These are phyloP conservation scores for Acronicta alni DNA, from an alignment of 2,888 invertebrate genomes.

Conservation along the genomic window DNA sequence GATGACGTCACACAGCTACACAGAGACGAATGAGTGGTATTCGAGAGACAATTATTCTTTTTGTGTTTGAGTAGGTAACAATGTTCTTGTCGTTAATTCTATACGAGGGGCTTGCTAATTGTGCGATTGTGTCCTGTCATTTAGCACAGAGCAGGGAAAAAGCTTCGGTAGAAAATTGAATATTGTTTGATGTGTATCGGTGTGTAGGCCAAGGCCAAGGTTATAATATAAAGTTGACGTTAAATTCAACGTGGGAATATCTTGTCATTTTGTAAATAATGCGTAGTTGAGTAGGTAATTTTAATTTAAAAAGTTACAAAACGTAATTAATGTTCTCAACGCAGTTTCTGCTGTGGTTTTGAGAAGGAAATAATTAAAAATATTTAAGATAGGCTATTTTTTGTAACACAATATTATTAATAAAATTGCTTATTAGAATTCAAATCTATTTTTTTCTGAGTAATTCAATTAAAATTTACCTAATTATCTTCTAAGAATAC, in stretches of 20 bases:
- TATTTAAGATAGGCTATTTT: no score
- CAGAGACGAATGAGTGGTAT: conserved; percentile 34
- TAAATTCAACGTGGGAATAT: conserved; percentile 19
- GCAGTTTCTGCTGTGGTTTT: conserved; percentile 17
- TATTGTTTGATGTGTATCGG: no score
- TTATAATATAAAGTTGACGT: conserved; percentile 8
- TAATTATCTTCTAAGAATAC: no score
- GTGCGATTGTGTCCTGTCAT: no score
- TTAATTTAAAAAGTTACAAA: conserved; percentile 17
- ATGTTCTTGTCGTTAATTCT: conserved; percentile 1
- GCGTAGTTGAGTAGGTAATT: conserved; percentile 15
- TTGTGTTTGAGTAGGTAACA: conserved; percentile 39
- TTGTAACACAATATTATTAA: not conserved
- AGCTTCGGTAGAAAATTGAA: no score
- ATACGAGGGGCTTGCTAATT: no score
- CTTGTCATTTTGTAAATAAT: conserved; percentile 19
- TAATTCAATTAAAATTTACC: no score
- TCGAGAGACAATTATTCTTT: conserved; percentile 42
- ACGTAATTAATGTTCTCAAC: conserved; percentile 17
- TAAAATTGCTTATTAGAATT: not conserved
- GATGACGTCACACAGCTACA: conserved; percentile 59
- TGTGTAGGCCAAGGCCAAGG: conserved; percentile 2
- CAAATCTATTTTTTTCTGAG: no score
- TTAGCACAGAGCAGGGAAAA: no score
- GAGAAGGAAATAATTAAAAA: not conserved